Evolutionary conservation across 2,888 invertebrate species (phyloP).

Genomic region (Liopterus haemorrhoidalis): DNA sequence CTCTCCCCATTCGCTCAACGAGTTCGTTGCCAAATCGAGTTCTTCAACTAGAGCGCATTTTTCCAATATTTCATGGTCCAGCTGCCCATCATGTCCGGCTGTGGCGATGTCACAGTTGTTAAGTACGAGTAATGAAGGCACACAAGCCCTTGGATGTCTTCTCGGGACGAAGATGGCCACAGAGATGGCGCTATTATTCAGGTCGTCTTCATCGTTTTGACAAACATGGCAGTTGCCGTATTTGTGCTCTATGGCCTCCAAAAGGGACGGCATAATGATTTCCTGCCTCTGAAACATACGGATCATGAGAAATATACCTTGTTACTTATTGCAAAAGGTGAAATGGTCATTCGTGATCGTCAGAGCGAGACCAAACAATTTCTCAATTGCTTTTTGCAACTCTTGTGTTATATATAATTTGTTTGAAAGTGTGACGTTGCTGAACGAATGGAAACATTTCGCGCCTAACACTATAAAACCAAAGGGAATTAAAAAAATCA

Average conservation of each 20-base stretch:
- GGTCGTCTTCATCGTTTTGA: conserved; percentile 51
- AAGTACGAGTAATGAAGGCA: conserved; percentile 78
- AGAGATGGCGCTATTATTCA: conserved; percentile 57
- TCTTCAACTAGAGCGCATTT: conserved; percentile 89
- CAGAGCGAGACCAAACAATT: too few relatives aligned
- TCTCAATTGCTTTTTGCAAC: too few relatives aligned
- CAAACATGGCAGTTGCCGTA: conserved; percentile 58
- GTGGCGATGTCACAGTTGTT: conserved; percentile 88
- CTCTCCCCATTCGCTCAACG: conserved; percentile 83
- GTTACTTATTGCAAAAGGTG: too few relatives aligned
- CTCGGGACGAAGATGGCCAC: conserved; percentile 84
- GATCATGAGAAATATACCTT: too few relatives aligned
- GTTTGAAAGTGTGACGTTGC: too few relatives aligned
- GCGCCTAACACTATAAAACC: too few relatives aligned
- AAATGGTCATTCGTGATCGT: too few relatives aligned
- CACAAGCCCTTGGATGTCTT: conserved; percentile 67
- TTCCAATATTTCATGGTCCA: too few relatives aligned
- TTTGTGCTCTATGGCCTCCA: conserved; percentile 85
- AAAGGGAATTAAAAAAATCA: too few relatives aligned
- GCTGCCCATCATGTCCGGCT: conserved; percentile 72
- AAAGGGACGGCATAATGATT: conserved; percentile 72
- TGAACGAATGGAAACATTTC: too few relatives aligned
- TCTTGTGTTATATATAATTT: too few relatives aligned
- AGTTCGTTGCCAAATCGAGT: conserved; percentile 89
- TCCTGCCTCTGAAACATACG: conserved; percentile 7